Evolutionary conservation across 2,113 vertebrate genomes (phyloP).

Genomic region (Gallinago jamesoni): DNA sequence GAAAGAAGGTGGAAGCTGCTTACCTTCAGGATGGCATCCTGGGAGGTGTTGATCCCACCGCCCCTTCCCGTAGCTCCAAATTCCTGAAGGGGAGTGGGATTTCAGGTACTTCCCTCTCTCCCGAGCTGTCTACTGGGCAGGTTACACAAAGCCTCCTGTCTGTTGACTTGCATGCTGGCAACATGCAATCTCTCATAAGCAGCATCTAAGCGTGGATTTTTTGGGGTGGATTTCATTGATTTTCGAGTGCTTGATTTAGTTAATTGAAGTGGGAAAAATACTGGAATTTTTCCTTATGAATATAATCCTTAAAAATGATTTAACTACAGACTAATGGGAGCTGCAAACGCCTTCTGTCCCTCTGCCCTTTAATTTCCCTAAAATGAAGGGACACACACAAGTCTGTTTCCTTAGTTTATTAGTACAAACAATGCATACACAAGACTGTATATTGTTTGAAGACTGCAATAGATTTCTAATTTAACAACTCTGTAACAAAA

Average conservation of each 20-base stretch:
- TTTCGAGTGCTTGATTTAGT: not conserved
- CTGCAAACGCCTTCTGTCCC: not conserved
- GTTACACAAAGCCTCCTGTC: not conserved
- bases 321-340: not conserved
- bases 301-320: not conserved
- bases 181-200: not conserved
- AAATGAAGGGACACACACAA: not conserved
- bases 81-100: not conserved
- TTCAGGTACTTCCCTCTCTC: not conserved
- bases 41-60: not conserved
- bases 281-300: not conserved
- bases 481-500: constrained; percentile 99
- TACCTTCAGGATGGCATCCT: not conserved
- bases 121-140: not conserved
- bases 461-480: constrained; percentile 88
- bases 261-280: not conserved
- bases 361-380: not conserved
- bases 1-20: not conserved
- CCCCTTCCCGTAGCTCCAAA: not conserved
- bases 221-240: not conserved
- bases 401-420: constrained; percentile 85
- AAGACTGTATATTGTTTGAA: constrained; percentile 94
- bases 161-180: not conserved
- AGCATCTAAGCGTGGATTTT: not conserved
- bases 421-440: constrained; percentile 99